phyloP scores from a whole-genome alignment of 1,140 invertebrate genomes.

The Anastatus disparis region DNA sequence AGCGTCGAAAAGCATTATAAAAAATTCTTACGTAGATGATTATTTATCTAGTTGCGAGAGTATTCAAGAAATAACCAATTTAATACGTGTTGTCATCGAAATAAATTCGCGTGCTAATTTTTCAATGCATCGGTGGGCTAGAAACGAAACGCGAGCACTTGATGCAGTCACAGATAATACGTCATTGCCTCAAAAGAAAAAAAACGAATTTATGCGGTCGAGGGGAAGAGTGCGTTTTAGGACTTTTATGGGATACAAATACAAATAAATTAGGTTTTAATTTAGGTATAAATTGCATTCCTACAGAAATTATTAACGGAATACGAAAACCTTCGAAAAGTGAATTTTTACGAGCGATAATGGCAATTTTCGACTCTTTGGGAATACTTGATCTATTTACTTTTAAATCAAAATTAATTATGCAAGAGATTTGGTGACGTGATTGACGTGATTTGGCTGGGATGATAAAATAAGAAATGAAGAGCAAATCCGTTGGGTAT shows the following conservation, averaged over 20 bases:
- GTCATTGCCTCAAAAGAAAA: too few species aligned
- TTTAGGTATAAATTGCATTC: background rate
- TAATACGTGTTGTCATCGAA: background rate
- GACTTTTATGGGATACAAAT: background rate
- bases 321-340: background rate
- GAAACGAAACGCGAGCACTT: background rate
- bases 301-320: background rate
- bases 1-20: background rate
- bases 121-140: background rate
- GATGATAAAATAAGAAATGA: background rate
- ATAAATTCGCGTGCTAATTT: background rate
- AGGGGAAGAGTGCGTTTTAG: background rate
- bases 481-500: background rate
- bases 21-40: constrained; percentile 7
- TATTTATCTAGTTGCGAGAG: background rate
- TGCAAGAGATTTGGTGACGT: background rate
- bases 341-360: background rate
- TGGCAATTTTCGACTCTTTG: background rate
- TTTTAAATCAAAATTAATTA: background rate
- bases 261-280: background rate
- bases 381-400: background rate
- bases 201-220: background rate
- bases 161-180: background rate
- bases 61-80: background rate
- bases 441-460: background rate